Evolutionary conservation across 2,113 vertebrate species (phyloP).

Genomic region (Clinocottus analis): DNA sequence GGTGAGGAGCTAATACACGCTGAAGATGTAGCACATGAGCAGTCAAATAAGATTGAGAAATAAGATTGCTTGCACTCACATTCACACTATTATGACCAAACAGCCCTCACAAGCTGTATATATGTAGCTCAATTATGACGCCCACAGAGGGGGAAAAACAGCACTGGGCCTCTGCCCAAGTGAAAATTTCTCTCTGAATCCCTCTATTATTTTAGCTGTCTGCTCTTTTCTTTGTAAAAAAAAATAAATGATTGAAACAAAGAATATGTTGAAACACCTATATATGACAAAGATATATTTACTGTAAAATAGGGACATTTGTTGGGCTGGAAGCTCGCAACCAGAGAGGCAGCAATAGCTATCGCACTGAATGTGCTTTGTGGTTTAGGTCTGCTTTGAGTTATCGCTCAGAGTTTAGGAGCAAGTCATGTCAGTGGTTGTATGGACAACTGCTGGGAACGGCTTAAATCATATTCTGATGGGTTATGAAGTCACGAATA

Average conservation of each 20-base stretch:
- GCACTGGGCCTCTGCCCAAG: conserved; percentile 20
- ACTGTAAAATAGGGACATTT: conserved; percentile 15
- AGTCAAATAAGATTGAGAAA: conserved; percentile 16
- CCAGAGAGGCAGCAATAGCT: conserved; percentile 39
- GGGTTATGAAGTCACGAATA: conserved; percentile 10
- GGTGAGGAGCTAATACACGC: conserved; percentile 38
- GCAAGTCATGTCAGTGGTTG: conserved; percentile 35
- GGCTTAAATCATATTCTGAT: conserved; percentile 1
- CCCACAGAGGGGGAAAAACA: conserved; percentile 9
- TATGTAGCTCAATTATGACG: conserved; percentile 23
- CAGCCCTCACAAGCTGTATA: conserved; percentile 10
- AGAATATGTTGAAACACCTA: neutral
- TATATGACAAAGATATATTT: neutral
- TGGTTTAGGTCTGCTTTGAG: conserved; percentile 63
- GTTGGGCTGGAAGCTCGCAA: conserved; percentile 22
- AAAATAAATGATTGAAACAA: neutral
- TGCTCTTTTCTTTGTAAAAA: conserved; percentile 12
- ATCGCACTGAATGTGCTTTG: conserved; percentile 28
- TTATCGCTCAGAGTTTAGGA: conserved; percentile 56
- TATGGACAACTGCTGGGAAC: conserved; percentile 40
- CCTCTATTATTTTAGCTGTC: conserved; percentile 18
- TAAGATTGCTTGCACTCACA: neutral
- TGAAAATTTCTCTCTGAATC: conserved; percentile 14
- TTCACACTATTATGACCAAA: conserved; percentile 6
- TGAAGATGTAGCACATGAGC: conserved; percentile 10